These are phyloP conservation scores for Thymallus thymallus DNA, from an alignment of 2,113 vertebrate genomes.

Conservation along the genomic window DNA sequence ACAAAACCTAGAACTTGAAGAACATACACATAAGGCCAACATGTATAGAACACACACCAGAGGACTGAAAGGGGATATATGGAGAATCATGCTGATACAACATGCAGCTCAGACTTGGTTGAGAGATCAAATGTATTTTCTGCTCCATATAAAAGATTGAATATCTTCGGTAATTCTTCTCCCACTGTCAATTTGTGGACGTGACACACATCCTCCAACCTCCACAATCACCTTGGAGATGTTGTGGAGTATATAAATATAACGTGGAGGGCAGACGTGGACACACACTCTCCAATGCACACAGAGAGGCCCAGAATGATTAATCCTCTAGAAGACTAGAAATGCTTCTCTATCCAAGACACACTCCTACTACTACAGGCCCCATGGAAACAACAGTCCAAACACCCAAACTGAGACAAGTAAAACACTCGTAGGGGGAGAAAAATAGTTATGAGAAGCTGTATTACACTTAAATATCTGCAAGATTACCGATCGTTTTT, in stretches of 20 bases:
- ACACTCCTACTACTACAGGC: constrained; percentile 15
- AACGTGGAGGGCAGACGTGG: background rate
- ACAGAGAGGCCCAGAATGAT: background rate
- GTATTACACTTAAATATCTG: constrained; percentile 40
- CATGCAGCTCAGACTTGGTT: too few relatives aligned
- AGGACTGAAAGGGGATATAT: too few relatives aligned
- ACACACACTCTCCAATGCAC: background rate
- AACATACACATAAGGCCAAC: background rate
- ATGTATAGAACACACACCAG: background rate
- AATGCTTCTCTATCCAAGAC: background rate
- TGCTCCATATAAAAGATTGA: too few relatives aligned
- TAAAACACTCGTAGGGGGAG: constrained; percentile 23
- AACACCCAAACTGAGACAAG: constrained; percentile 20
- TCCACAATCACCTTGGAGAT: too few relatives aligned
- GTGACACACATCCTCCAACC: too few relatives aligned
- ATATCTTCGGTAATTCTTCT: too few relatives aligned
- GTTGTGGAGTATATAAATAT: background rate
- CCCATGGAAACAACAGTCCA: constrained; percentile 16
- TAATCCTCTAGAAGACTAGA: background rate
- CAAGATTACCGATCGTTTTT: constrained; percentile 45
- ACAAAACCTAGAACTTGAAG: background rate
- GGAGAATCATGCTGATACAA: background rate
- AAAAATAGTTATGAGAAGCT: constrained; percentile 24
- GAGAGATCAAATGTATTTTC: too few relatives aligned
- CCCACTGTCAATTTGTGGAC: too few relatives aligned